A percentile compares a stretch with the other conserved stretches of the same genome.
These are phyloP conservation scores for Morelia viridis DNA, from an alignment of 2,797 vertebrate species.

Conservation along the genomic window DNA sequence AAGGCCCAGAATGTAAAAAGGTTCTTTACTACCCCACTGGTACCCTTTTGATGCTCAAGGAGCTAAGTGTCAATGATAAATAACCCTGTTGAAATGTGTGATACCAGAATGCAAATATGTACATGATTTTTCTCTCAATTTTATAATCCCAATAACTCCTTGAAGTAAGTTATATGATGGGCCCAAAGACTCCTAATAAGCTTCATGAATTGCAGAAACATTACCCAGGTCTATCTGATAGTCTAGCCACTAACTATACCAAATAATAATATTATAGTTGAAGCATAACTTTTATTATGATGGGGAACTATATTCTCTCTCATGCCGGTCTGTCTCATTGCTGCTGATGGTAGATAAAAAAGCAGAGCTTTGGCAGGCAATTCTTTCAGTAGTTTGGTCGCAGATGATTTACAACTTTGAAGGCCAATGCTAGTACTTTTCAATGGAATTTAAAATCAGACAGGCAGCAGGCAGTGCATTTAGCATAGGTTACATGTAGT, in stretches of 20 bases:
- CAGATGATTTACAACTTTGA: not conserved
- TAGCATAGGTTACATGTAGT: not conserved
- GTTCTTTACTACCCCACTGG: conserved; percentile 27
- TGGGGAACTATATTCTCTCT: not conserved
- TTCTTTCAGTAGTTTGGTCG: not conserved
- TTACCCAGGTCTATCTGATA: not conserved
- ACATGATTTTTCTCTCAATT: not conserved
- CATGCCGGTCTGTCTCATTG: not conserved
- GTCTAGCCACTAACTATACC: not conserved
- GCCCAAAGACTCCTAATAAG: not conserved
- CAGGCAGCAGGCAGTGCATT: not conserved
- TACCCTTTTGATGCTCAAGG: conserved; percentile 46
- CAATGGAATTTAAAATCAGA: not conserved
- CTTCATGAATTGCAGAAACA: not conserved
- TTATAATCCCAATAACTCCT: not conserved
- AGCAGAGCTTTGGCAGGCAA: not conserved
- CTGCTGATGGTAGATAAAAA: not conserved
- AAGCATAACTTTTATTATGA: not conserved
- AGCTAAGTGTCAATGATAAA: conserved; percentile 58
- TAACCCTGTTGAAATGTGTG: conserved; percentile 54
- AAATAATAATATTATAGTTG: not conserved
- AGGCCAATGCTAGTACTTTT: not conserved
- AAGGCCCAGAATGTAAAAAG: conserved; percentile 30
- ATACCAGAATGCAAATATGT: conserved; percentile 57
- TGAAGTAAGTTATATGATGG: not conserved